Conservation (phyloP, 1,140 invertebrate genomes). For the Trachymyrmex cornetzi region DNA sequence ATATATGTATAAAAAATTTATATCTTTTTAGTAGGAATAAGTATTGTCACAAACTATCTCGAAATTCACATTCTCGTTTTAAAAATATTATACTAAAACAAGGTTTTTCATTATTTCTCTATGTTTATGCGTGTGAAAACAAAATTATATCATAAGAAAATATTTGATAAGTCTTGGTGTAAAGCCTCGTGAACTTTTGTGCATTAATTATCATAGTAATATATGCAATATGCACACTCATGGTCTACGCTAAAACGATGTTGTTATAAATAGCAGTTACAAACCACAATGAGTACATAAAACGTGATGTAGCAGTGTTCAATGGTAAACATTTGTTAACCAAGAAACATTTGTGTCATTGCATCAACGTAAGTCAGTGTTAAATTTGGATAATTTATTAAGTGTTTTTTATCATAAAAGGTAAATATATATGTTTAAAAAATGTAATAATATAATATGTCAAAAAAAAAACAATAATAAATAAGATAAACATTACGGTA, state of each 20-base stretch:
- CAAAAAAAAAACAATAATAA: background rate
- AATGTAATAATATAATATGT: background rate
- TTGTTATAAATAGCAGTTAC: background rate
- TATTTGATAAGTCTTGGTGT: background rate
- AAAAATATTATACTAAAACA: background rate
- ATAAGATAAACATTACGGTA: background rate
- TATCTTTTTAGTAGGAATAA: background rate
- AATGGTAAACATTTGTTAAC: background rate
- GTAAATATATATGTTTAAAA: constrained; percentile 1
- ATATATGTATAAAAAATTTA: background rate
- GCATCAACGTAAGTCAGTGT: background rate
- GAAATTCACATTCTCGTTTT: background rate
- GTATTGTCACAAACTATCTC: background rate
- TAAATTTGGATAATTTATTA: background rate
- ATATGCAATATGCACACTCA: background rate
- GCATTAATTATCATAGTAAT: background rate
- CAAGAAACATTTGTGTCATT: background rate
- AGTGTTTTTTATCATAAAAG: constrained; percentile 6
- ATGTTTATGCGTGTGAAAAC: background rate
- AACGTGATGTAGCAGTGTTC: background rate
- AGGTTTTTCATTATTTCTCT: background rate
- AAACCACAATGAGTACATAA: background rate
- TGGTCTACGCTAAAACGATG: background rate
- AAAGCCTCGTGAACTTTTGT: background rate
- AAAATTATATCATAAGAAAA: background rate